Evolutionary conservation across 2,888 invertebrate species (phyloP), one percentile per base, ranked within the genome.

Genomic region (Orchesellides sinensis): DNA sequence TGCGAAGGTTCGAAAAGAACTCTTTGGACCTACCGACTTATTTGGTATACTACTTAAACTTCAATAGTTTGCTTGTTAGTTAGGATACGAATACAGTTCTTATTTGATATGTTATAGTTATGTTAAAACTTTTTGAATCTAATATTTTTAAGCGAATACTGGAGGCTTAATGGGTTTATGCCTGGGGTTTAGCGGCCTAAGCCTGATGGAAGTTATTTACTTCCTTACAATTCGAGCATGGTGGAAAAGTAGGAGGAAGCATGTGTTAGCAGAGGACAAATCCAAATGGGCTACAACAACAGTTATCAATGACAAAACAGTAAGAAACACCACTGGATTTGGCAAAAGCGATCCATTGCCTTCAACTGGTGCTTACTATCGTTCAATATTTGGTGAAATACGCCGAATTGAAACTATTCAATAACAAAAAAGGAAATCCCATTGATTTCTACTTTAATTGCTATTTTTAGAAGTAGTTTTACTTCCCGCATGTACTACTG

Each of bases 21-120:
- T 88, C 0, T 88, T 83, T 29, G 87, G 85, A 17, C 72, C 70
- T 0, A 83, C 82, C 0, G 88, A 87, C 75, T 61, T 88, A 4
- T 86, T 86, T 40, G 87, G 88, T 88, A 66, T 12, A 14, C 23
- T 56, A 5, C 40, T 40, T 5, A 6, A 10, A 32, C 10, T 32
- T 5, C 5, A 6, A 32, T 6, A 32, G 10, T 10, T 6, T 32
- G 5, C 32, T 6, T 32, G 32, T 32, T 32, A 32, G n/a, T n/a
- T n/a, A n/a, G n/a, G 17, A n/a, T 10, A 49, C 12, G 17, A 10
- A 10, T 49, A 49, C 49, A 49, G 17, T 49, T 49, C n/a, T 49
- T 49, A 10, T n/a, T 5, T n/a, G n/a, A n/a, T n/a, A n/a, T n/a
- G n/a, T n/a, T n/a, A n/a, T n/a, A n/a, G n/a, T n/a, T 12, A 8